Conservation (phyloP, 1,140 invertebrate species). For the Druon quercuslanigerum region DNA sequence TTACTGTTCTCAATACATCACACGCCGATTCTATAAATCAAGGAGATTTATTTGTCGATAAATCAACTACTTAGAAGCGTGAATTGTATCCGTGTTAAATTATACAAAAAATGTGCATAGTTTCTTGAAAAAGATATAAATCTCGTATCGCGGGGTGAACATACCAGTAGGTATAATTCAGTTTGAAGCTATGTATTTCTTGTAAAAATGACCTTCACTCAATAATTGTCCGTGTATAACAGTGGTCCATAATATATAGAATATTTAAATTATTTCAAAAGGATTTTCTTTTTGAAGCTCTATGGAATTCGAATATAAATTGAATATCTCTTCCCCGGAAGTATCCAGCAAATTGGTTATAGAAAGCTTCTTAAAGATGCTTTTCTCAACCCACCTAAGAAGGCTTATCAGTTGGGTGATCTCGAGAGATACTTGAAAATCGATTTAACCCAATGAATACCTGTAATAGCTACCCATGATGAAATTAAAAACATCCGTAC, state of each 20-base stretch:
- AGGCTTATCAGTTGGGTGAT: neutral
- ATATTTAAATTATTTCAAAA: too few species aligned
- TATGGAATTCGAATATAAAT: too few species aligned
- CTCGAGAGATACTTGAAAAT: slow-evolving; percentile 2
- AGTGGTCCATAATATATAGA: too few species aligned
- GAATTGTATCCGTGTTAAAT: neutral
- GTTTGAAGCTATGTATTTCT: neutral
- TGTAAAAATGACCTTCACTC: neutral
- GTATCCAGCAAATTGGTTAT: neutral
- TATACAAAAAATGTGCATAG: neutral
- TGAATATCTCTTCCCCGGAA: neutral
- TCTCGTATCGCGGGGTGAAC: neutral
- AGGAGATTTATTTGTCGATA: slow-evolving; percentile 7
- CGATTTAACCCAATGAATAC: slow-evolving; percentile 8
- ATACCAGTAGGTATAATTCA: neutral
- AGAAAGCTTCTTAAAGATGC: neutral
- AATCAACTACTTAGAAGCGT: slow-evolving; percentile 1
- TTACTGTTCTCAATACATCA: slow-evolving; percentile 1
- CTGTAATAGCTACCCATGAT: neutral
- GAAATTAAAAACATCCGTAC: neutral
- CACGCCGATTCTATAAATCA: neutral
- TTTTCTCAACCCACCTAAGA: neutral
- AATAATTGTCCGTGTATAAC: too few species aligned
- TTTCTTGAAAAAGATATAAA: slow-evolving; percentile 20
- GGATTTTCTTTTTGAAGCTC: too few species aligned